phyloP scores from a whole-genome alignment of 2,797 vertebrate genomes.

The Helicolenus hilgendorfi region DNA sequence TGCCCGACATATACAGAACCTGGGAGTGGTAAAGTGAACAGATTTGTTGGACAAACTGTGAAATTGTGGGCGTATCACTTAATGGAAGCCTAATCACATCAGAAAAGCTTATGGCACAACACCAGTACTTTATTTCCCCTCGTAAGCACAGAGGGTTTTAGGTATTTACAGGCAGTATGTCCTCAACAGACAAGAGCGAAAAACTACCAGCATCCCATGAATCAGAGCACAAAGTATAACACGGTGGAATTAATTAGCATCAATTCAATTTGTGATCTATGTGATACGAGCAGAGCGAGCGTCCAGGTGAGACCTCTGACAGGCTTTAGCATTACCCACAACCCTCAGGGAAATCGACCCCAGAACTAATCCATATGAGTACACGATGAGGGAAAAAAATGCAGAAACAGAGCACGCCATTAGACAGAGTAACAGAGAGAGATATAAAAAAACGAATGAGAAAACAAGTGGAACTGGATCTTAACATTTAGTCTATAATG shows the following conservation, averaged over 20 bases:
- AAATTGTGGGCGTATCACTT: constrained; percentile 41
- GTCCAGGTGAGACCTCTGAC: constrained; percentile 53
- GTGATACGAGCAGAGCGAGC: constrained; percentile 38
- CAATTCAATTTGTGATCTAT: constrained; percentile 60
- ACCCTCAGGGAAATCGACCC: constrained; percentile 63
- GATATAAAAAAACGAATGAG: constrained; percentile 31
- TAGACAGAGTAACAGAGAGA: constrained; percentile 7
- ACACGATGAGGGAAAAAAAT: constrained; percentile 31
- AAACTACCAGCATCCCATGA: constrained; percentile 37
- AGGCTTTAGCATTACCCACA: constrained; percentile 52
- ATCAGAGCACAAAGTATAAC: constrained; percentile 30
- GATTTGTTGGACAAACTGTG: constrained; percentile 22
- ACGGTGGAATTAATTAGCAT: constrained; percentile 65
- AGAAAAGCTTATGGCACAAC: constrained; percentile 45
- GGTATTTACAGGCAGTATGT: constrained; percentile 55
- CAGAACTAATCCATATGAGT: constrained; percentile 68
- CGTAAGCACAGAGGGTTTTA: constrained; percentile 36
- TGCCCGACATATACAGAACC: background rate
- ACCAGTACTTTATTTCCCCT: constrained; percentile 43
- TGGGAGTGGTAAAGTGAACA: constrained; percentile 23
- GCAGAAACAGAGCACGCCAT: constrained; percentile 30
- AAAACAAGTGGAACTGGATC: constrained; percentile 46
- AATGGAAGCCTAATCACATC: constrained; percentile 59
- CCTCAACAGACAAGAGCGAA: constrained; percentile 15
- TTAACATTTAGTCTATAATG: constrained; percentile 51